Percentiles rank a stretch among this genome's conserved stretches.
Conservation (phyloP, 2,888 invertebrate species). For the Carabus problematicus region DNA sequence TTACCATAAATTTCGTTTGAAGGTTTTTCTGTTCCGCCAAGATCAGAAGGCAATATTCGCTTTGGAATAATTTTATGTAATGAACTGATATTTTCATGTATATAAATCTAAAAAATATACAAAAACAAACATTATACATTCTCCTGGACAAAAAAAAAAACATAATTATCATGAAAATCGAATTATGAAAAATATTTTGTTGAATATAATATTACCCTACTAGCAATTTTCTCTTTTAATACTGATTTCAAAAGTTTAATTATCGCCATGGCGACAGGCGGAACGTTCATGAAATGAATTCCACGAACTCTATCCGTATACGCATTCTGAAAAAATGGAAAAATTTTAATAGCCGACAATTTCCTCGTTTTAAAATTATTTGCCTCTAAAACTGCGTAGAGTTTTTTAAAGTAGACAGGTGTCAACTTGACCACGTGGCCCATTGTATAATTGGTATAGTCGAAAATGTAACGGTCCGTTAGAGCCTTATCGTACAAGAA, state of each 20-base stretch:
- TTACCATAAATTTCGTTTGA: conserved; percentile 19
- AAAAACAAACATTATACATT: background rate
- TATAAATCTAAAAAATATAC: conserved; percentile 5
- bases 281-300: conserved; percentile 24
- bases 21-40: conserved; percentile 16
- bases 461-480: too few relatives aligned
- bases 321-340: conserved; percentile 18
- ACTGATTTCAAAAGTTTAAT: conserved; percentile 18
- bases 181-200: background rate
- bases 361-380: background rate
- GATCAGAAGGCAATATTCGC: conserved; percentile 19
- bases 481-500: too few relatives aligned
- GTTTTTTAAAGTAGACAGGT: background rate
- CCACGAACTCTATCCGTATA: conserved; percentile 25
- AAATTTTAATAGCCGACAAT: background rate
- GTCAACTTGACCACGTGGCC: too few relatives aligned
- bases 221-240: conserved; percentile 23
- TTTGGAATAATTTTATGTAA: conserved; percentile 12
- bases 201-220: conserved; percentile 16
- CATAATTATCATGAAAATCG: background rate
- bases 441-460: too few relatives aligned
- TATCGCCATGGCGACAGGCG: conserved; percentile 16
- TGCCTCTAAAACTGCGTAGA: conserved; percentile 26
- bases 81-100: conserved; percentile 15
- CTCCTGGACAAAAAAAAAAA: background rate